Base-by-base conservation (phyloP, 2,888 invertebrate species). In the Ichneumoninae sp. region DNA sequence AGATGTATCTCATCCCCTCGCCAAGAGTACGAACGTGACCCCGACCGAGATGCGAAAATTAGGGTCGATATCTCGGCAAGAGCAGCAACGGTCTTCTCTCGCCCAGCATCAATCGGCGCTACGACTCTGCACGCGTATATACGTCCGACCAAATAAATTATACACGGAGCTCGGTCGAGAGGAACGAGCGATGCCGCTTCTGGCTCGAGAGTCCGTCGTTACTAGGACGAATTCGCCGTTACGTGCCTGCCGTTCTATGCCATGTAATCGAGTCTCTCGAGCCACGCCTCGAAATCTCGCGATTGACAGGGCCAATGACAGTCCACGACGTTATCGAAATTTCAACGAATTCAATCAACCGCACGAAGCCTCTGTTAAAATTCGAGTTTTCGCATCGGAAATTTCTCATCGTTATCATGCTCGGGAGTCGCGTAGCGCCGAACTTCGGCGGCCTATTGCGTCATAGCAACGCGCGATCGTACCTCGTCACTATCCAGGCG, bases 11-110 rank as follows among this genome's bases (percentile, higher is more conserved):
- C 33, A 70, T 30, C 16, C 63, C 26, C 8, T 40, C 69, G 78
- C 79, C 82, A 71, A 82, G 71, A 70, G 78, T 82, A 81, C 82
- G 75, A 83, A 79, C 85, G 74, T 82, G 82, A 85, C 85, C 85
- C 66, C 82, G 82, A 82, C 82, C 76, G 82, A 85, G 85, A 82
- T 82, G 78, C 68, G 75, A 50, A 54, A 65, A 76, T 85, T 82
- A 65, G 82, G 85, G 85, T 85, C 85, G 85, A 85, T 82, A 85
- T 52, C 52, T 10, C 63, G 71, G 52, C 66, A 7, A 19, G 54
- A 26, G n/a, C 66, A 33, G 16, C 60, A 13, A 22, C 69, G 54
- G 63, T 47, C 66, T 33, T 47, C 50, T 54, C 6, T 22, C 60
- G 47, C 47, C 36, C 75, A 79, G 71, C 79, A 68, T 84, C 77